Percentiles rank a stretch among this genome's conserved stretches.
These are phyloP conservation scores for Antheraea pernyi DNA, from an alignment of 1,140 invertebrate species.

Conservation along the genomic window DNA sequence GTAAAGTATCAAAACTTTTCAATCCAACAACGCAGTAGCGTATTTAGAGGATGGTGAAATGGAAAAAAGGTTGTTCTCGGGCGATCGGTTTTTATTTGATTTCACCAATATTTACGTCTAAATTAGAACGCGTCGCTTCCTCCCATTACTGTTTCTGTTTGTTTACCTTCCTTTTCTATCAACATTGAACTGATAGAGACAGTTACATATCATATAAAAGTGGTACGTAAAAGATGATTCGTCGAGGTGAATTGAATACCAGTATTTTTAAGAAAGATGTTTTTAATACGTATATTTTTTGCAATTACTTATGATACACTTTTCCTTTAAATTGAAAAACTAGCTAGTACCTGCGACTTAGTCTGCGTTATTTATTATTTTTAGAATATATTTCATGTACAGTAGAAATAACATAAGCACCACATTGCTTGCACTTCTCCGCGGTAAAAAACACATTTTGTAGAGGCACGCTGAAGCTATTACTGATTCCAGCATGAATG, in stretches of 20 bases:
- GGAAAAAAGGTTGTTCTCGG: constrained; percentile 75
- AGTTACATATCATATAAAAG: background rate
- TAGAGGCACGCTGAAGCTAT: too few species aligned
- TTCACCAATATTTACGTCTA: constrained; percentile 68
- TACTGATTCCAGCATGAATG: too few species aligned
- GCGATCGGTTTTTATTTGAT: constrained; percentile 78
- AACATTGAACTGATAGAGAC: background rate
- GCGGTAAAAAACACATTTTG: too few species aligned
- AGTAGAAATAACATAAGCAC: too few species aligned
- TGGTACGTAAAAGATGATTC: background rate
- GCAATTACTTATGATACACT: too few species aligned
- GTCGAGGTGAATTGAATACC: background rate
- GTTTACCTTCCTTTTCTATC: constrained; percentile 21
- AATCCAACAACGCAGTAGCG: constrained; percentile 37
- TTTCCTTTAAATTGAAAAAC: too few species aligned
- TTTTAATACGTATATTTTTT: too few species aligned
- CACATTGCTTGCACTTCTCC: too few species aligned
- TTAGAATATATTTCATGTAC: too few species aligned
- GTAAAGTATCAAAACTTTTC: constrained; percentile 47
- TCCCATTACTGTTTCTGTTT: constrained; percentile 29
- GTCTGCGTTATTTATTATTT: too few species aligned
- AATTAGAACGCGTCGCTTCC: constrained; percentile 59
- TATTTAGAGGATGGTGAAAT: constrained; percentile 70
- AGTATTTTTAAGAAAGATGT: too few species aligned
- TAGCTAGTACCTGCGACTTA: too few species aligned